These are phyloP conservation scores for Phyto melanocephala DNA, from an alignment of 2,888 invertebrate genomes.

Conservation along the genomic window DNA sequence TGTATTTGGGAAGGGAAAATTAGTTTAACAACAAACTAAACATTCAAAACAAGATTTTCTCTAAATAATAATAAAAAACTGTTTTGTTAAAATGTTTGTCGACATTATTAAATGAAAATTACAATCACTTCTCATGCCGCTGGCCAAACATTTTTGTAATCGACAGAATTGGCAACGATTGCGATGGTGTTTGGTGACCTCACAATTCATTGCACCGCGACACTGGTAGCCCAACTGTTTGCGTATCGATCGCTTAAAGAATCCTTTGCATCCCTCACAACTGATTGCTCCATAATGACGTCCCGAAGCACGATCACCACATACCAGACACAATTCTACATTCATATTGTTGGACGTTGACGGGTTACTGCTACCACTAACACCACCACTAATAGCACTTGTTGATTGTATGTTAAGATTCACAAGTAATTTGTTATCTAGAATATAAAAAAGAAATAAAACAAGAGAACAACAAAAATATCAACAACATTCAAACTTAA, in stretches of 20 bases:
- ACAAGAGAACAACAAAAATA: constrained; percentile 35
- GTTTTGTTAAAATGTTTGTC: constrained; percentile 61
- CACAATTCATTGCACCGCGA: constrained; percentile 96
- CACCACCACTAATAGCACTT: constrained; percentile 44
- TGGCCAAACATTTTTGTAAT: constrained; percentile 96
- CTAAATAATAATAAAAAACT: constrained; percentile 19
- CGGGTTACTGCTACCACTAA: constrained; percentile 50
- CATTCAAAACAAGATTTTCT: constrained; percentile 49
- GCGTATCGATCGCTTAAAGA: constrained; percentile 97
- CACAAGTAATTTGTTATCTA: constrained; percentile 65
- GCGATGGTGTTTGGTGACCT: constrained; percentile 98
- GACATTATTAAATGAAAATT: constrained; percentile 79
- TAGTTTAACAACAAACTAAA: constrained; percentile 27
- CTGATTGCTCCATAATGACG: constrained; percentile 95
- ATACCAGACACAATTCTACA: constrained; percentile 93
- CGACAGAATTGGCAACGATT: constrained; percentile 99
- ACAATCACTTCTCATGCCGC: constrained; percentile 99
- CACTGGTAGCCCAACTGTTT: constrained; percentile 98
- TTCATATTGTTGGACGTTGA: constrained; percentile 69
- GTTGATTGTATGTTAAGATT: constrained; percentile 55
- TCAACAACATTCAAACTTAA: constrained; percentile 7
- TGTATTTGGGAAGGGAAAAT: no score
- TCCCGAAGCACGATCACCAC: constrained; percentile 95
- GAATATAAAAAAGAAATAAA: constrained; percentile 37
- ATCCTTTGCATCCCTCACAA: constrained; percentile 98